Conservation (phyloP, 2,113 vertebrate species). For the Labeo rohita region DNA sequence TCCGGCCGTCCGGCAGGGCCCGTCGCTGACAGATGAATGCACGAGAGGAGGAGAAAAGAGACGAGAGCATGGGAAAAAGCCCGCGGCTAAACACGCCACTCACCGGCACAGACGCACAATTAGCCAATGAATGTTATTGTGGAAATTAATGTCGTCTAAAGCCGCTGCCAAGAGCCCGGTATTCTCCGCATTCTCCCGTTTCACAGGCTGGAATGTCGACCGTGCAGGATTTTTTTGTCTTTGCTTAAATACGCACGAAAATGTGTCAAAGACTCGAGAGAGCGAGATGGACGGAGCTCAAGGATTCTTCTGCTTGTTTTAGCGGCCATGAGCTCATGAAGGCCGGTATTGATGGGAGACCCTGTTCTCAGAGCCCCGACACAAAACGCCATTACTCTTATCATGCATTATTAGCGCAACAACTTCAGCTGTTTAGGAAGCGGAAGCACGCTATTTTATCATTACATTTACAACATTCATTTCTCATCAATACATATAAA, state of each 20-base stretch:
- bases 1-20: constrained; percentile 60
- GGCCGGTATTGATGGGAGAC: constrained; percentile 19
- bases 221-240: constrained; percentile 66
- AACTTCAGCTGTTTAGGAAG: not conserved
- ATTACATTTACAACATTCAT: too few relatives aligned
- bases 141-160: constrained; percentile 72
- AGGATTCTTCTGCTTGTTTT: constrained; percentile 20
- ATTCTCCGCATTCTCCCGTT: constrained; percentile 61
- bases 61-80: constrained; percentile 81
- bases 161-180: constrained; percentile 68
- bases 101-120: constrained; percentile 66
- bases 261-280: constrained; percentile 62
- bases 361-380: constrained; percentile 28
- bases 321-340: constrained; percentile 47
- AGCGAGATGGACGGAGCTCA: constrained; percentile 31
- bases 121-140: constrained; percentile 67
- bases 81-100: constrained; percentile 62
- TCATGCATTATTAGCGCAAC: not conserved
- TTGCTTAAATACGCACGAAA: constrained; percentile 49
- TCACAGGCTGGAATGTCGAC: constrained; percentile 62
- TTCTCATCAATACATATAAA: too few relatives aligned
- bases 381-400: not conserved
- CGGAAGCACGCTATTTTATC: not conserved
- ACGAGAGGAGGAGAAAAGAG: constrained; percentile 77
- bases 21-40: constrained; percentile 72